Evolutionary conservation across 2,888 invertebrate genomes (phyloP), one percentile per base, ranked within the genome.

Genomic region (Eristalinus aeneus): DNA sequence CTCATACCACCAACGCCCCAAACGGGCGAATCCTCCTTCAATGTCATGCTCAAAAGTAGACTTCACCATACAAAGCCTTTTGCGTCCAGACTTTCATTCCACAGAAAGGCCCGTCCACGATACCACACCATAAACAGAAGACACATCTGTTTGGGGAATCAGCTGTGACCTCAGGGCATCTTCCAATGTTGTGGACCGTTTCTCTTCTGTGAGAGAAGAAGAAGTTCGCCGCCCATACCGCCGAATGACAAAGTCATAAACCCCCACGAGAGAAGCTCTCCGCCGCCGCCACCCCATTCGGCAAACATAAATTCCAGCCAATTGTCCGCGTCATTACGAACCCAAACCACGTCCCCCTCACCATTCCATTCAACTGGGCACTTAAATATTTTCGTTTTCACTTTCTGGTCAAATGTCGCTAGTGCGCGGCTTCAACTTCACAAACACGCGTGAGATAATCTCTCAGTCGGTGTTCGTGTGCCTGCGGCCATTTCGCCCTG

Each of bases 401-500:
- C 85, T 85, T 85, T 85, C 85, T 46, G 54, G 61, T 73, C 73
- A 27, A 60, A 72, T 69, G 39, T 76, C 76, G 36, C 32, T 27
- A 16, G 27, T 46, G 46, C 46, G 46, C 46, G 64, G 65, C 54
- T 32, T 23, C 64, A 64, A 16, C 46, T 6, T 16, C 46, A 8
- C 16, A 46, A 46, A 46, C 46, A 64, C 63, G 69, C 63, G 76
- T 81, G 81, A 72, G 80, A 76, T 73, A 76, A 73, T 83, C 68
- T 85, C 58, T 74, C 39, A 46, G 46, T 46, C 46, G 46, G 46
- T 8, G 46, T 16, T 8, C 46, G 46, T 46, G 46, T 8, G 46
- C 46, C 46, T 46, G 46, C 46, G 46, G 46, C 46, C 46, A 46
- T 46, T 46, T 46, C 16, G 46, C 39, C 39, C 12, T 12, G n/a